A percentile compares a stretch with the other conserved stretches of the same genome.
Conservation (phyloP, 2,888 invertebrate species). For the Hirtodrosophila trivittata region DNA sequence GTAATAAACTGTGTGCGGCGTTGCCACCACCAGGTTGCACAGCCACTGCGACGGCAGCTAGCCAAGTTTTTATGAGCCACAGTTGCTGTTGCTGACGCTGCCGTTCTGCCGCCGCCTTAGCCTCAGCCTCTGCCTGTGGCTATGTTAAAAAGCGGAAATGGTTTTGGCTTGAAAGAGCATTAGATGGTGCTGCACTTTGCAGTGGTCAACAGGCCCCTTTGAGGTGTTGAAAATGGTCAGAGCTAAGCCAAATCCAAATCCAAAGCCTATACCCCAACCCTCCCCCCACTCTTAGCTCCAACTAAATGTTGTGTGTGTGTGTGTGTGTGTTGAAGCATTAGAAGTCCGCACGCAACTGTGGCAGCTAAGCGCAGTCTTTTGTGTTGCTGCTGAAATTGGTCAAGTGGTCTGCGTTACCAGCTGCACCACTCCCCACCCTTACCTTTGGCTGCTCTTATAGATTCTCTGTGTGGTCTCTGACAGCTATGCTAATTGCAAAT, state of each 20-base stretch:
- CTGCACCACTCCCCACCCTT: neutral
- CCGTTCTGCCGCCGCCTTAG: too few relatives aligned
- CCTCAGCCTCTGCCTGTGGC: constrained; percentile 29
- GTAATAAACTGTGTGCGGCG: constrained; percentile 56
- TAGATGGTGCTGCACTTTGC: constrained; percentile 32
- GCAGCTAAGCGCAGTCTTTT: neutral
- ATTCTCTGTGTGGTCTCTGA: constrained; percentile 32
- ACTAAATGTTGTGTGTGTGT: too few relatives aligned
- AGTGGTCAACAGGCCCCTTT: constrained; percentile 25
- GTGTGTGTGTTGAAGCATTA: too few relatives aligned
- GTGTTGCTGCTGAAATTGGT: neutral
- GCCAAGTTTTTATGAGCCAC: constrained; percentile 50
- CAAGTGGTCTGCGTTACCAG: constrained; percentile 1
- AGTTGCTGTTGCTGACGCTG: constrained; percentile 5
- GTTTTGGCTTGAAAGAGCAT: constrained; percentile 50
- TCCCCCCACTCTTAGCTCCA: neutral
- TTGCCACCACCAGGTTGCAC: constrained; percentile 26
- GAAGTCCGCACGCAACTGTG: neutral
- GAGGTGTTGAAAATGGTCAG: constrained; percentile 71
- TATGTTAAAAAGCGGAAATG: constrained; percentile 73
- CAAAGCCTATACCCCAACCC: neutral
- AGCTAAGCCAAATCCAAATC: neutral
- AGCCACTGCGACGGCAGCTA: constrained; percentile 31
- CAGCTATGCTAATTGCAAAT: constrained; percentile 71
- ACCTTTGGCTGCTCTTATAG: constrained; percentile 1